Conservation (phyloP, 2,113 vertebrate species). For the Macroglossus sobrinus region DNA sequence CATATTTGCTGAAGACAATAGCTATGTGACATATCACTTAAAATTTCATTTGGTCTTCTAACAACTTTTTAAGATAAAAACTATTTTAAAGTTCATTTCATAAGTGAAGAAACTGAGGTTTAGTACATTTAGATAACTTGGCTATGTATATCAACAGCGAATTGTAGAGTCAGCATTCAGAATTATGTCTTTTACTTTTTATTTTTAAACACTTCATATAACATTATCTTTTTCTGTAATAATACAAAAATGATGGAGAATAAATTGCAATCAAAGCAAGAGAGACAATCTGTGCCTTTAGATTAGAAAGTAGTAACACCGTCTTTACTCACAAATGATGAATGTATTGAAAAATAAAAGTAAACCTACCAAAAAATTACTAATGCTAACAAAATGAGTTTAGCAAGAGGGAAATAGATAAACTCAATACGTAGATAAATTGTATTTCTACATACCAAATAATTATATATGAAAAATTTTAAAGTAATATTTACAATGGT, state of each 20-base stretch:
- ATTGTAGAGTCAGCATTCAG: neutral
- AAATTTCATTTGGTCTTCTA: neutral
- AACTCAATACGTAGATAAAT: neutral
- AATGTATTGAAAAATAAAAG: neutral
- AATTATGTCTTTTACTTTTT: neutral
- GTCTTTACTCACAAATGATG: neutral
- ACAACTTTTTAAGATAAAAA: neutral
- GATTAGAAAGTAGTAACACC: neutral
- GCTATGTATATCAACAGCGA: neutral
- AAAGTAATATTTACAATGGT: neutral
- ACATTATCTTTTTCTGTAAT: neutral
- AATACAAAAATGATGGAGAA: neutral
- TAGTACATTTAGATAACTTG: neutral
- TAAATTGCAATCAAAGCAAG: neutral
- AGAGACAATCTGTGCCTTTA: neutral
- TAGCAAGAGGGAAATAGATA: neutral
- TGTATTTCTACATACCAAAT: neutral
- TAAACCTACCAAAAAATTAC: neutral
- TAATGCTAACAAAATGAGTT: neutral
- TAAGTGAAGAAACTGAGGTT: neutral
- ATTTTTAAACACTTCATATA: neutral
- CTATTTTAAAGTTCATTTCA: neutral
- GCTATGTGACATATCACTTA: neutral
- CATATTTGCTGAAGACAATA: neutral
- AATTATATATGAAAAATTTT: neutral